Conservation (phyloP, 2,888 invertebrate species). For the Dicyrtoma fusca region DNA sequence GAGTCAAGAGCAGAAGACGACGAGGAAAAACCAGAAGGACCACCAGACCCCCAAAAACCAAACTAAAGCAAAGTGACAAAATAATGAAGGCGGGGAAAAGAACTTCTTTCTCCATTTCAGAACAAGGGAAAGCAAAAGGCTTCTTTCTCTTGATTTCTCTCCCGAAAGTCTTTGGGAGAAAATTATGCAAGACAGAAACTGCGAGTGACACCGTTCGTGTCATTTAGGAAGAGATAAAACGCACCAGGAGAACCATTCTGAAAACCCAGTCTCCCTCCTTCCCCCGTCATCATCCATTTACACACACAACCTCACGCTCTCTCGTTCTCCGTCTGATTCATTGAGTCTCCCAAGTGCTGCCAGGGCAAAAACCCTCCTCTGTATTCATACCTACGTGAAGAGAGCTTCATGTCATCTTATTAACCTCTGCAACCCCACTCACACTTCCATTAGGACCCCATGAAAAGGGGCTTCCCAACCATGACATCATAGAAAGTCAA, state of each 20-base stretch:
- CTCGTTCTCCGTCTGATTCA: slow-evolving; percentile 5
- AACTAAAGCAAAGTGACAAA: not conserved
- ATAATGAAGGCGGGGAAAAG: slow-evolving; percentile 8
- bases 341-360: slow-evolving; percentile 11
- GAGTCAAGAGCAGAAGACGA: not conserved
- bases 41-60: too few species aligned
- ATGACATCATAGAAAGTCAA: too few species aligned
- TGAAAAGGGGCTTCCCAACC: too few species aligned
- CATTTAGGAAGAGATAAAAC: slow-evolving; percentile 16
- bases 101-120: not conserved
- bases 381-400: slow-evolving; percentile 2
- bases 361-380: not conserved
- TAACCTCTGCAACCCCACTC: too few species aligned
- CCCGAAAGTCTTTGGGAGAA: not conserved
- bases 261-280: not conserved
- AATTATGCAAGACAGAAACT: slow-evolving; percentile 17
- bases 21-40: not conserved
- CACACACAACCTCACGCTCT: not conserved
- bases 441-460: too few species aligned
- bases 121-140: not conserved
- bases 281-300: slow-evolving; percentile 5
- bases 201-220: slow-evolving; percentile 12
- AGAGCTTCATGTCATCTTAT: too few species aligned
- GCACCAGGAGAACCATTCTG: slow-evolving; percentile 9
- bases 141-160: not conserved